phyloP scores from a whole-genome alignment of 2,797 vertebrate species.

The Myripristis jacobus region DNA sequence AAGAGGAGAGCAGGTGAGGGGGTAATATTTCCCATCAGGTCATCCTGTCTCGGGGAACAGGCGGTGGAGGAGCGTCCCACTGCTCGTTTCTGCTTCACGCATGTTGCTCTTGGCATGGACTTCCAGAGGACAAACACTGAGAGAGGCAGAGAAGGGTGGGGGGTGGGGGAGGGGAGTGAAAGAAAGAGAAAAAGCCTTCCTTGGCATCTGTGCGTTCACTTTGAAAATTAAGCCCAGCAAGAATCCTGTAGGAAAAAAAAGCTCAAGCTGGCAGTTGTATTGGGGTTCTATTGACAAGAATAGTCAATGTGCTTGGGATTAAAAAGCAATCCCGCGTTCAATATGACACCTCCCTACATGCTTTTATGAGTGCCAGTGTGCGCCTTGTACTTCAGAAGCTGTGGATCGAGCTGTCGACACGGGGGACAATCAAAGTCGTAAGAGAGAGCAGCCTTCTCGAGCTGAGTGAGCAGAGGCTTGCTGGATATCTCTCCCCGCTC shows the following conservation, averaged over 20 bases:
- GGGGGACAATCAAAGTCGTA: slow-evolving; percentile 83
- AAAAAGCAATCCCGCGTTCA: slow-evolving; percentile 87
- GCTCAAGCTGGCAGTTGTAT: slow-evolving; percentile 86
- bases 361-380: slow-evolving; percentile 82
- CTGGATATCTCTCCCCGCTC: slow-evolving; percentile 71
- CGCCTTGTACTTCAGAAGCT: slow-evolving; percentile 84
- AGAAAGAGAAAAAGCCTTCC: slow-evolving; percentile 73
- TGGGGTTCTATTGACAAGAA: slow-evolving; percentile 86
- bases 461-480: slow-evolving; percentile 81
- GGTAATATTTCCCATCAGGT: slow-evolving; percentile 66
- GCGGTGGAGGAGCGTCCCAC: slow-evolving; percentile 74
- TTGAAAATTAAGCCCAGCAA: slow-evolving; percentile 89
- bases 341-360: slow-evolving; percentile 84
- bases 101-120: slow-evolving; percentile 81
- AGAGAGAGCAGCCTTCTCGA: slow-evolving; percentile 77
- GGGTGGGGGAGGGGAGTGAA: slow-evolving; percentile 28
- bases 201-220: slow-evolving; percentile 86
- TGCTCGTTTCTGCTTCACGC: slow-evolving; percentile 80
- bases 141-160: slow-evolving; percentile 40
- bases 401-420: slow-evolving; percentile 82
- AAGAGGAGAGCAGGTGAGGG: slow-evolving; percentile 54
- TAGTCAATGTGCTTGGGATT: slow-evolving; percentile 86
- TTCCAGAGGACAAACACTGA: slow-evolving; percentile 72
- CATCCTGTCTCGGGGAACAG: slow-evolving; percentile 72
- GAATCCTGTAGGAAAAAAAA: slow-evolving; percentile 77